Evolutionary conservation across 2,888 invertebrate genomes (phyloP).

Genomic region (Hypsopygia costalis): DNA sequence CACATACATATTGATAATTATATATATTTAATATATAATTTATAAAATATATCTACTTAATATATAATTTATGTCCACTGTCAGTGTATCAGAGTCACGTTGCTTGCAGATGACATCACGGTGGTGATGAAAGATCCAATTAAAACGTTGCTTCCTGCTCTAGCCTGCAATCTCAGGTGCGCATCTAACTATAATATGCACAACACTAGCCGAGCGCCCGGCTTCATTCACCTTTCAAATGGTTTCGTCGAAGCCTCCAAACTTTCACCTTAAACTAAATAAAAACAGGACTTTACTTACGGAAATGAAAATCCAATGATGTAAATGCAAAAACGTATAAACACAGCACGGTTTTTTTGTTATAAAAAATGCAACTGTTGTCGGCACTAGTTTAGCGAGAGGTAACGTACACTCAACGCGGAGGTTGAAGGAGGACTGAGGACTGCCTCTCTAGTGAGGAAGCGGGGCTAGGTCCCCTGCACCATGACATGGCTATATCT

Average conservation of each 20-base stretch:
- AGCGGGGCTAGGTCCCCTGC: constrained; percentile 54
- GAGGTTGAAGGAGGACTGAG: constrained; percentile 62
- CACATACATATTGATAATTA: no score
- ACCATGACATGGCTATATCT: constrained; percentile 26
- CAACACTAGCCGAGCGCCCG: constrained; percentile 27
- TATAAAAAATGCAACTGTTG: constrained; percentile 48
- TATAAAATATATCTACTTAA: not conserved
- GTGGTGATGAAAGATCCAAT: constrained; percentile 6
- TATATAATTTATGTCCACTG: not conserved
- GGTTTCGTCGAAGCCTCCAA: constrained; percentile 29
- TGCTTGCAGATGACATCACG: constrained; percentile 7
- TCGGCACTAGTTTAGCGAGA: constrained; percentile 41
- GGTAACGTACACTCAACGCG: constrained; percentile 36
- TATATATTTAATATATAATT: no score
- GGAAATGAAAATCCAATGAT: constrained; percentile 56
- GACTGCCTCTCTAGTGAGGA: constrained; percentile 49
- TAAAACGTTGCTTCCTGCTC: constrained; percentile 8
- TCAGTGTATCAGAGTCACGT: constrained; percentile 1
- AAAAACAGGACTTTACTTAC: constrained; percentile 49
- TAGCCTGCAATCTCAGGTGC: constrained; percentile 8
- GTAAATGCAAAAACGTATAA: constrained; percentile 35
- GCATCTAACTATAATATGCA: constrained; percentile 27
- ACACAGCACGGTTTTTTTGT: constrained; percentile 66
- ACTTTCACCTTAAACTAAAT: constrained; percentile 38
- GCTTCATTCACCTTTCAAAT: constrained; percentile 50